A percentile compares a stretch with the other conserved stretches of the same genome.
These are phyloP conservation scores for Amblyteles armatorius DNA, from an alignment of 2,888 invertebrate species.

Conservation along the genomic window DNA sequence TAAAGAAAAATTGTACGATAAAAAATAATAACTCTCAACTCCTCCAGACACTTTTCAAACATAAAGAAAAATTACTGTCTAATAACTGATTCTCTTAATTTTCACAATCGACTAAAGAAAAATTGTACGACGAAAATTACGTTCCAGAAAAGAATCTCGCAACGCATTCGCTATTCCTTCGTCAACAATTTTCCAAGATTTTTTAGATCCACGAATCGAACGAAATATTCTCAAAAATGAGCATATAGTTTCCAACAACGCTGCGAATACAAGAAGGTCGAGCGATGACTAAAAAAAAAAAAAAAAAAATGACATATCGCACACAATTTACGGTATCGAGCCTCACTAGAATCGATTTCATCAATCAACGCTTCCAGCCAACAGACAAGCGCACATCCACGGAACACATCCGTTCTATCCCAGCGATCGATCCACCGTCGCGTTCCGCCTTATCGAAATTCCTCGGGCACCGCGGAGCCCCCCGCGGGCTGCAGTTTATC, in stretches of 20 bases:
- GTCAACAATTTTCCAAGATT: too few species aligned
- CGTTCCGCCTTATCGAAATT: background rate
- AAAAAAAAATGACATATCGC: background rate
- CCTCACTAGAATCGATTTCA: too few species aligned
- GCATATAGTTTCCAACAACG: background rate
- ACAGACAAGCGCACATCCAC: background rate
- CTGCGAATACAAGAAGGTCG: background rate
- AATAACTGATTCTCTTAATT: too few species aligned
- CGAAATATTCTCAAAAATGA: background rate
- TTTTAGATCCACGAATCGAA: too few species aligned
- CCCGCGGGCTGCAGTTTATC: slow-evolving; percentile 75
- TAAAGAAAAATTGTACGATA: too few species aligned
- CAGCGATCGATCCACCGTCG: background rate
- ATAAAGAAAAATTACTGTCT: too few species aligned
- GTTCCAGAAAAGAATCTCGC: background rate
- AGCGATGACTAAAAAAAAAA: background rate
- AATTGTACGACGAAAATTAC: background rate
- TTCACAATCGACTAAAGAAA: background rate
- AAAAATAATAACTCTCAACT: too few species aligned
- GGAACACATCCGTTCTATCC: background rate
- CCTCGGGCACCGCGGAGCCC: background rate
- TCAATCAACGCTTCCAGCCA: background rate
- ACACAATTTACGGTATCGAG: background rate
- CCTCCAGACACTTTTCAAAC: too few species aligned
- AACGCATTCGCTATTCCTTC: background rate